Evolutionary conservation across 2,888 invertebrate genomes (phyloP), one percentile per base, ranked within the genome.

Genomic region (Drosophila sordidapex): DNA sequence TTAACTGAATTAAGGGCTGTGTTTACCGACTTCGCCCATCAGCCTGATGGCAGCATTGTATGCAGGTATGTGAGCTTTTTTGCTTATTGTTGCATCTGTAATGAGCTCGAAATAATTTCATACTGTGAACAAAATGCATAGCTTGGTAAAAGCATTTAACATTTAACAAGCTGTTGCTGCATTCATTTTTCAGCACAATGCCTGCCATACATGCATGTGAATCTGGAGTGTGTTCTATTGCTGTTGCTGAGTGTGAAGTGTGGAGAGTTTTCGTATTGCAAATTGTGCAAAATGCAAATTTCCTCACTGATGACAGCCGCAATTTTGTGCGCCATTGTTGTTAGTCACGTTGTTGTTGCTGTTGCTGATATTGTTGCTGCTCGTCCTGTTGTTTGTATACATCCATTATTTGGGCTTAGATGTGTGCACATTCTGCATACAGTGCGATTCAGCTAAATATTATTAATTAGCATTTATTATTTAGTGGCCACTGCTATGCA

Each of bases 221-320:
- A 36, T 36, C 35, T 56, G 36, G 13, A 56, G 36, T 49, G 49
- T 10, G 33, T 49, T 18, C 10, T 18, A 10, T 27, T 36, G 33
- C 53, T 58, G 29, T 43, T 38, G 35, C 38, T 35, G 27, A 57
- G 65, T 63, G 59, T 51, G 11, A 49, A 76, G 53, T 54, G 61
- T 49, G 56, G 53, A 72, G 71, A 78, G 82, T 69, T 80, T 82
- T 83, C 83, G 88, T 89, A 87, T 85, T 87, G 87, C 89, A 87
- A 89, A 89, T 85, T 87, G 87, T 81, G 87, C 88, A 87, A 87
- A 87, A 89, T 87, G 87, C 86, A 89, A 87, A 87, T 87, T 87
- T 87, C 87, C 89, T 81, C 84, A 89, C 85, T 85, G 89, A 87
- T 87, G 86, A 87, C 86, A 85, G 89, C 81, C 83, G 86, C 89